Percentiles rank a stretch among this genome's conserved stretches.
Evolutionary conservation across 2,113 vertebrate genomes (phyloP).

Genomic region (Nanorana parkeri): DNA sequence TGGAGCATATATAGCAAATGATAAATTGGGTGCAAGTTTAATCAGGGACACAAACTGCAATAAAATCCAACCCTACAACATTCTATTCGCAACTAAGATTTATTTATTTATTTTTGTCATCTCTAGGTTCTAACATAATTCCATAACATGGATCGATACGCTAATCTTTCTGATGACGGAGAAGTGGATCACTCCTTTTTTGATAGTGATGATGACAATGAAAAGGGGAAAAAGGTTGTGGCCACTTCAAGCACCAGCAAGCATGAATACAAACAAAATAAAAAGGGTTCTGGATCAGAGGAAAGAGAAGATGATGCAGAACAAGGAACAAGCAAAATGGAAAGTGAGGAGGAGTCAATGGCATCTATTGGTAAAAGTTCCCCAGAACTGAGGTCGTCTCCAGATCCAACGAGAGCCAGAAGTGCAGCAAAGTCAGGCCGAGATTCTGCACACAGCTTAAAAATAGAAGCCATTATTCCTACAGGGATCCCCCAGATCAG

Average conservation of each 20-base stretch:
- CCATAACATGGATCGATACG: slow-evolving; percentile 76
- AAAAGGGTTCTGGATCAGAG: slow-evolving; percentile 51
- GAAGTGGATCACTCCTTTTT: slow-evolving; percentile 97
- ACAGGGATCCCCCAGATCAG: slow-evolving; percentile 69
- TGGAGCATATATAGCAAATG: too few relatives aligned
- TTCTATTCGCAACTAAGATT: too few relatives aligned
- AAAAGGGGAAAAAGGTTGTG: slow-evolving; percentile 63
- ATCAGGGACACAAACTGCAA: too few relatives aligned
- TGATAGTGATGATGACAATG: slow-evolving; percentile 86
- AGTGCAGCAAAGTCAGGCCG: slow-evolving; percentile 62
- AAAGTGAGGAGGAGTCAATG: slow-evolving; percentile 54
- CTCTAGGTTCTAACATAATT: too few relatives aligned
- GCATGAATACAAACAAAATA: slow-evolving; percentile 57
- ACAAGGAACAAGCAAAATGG: slow-evolving; percentile 58
- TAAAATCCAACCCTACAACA: too few relatives aligned
- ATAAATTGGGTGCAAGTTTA: too few relatives aligned
- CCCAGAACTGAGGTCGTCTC: slow-evolving; percentile 21
- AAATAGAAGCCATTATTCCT: slow-evolving; percentile 61
- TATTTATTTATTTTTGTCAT: too few relatives aligned
- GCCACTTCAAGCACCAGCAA: slow-evolving; percentile 53
- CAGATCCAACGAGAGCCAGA: slow-evolving; percentile 43
- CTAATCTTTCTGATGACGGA: slow-evolving; percentile 81
- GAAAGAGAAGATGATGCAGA: slow-evolving; percentile 12
- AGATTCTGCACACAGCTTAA: slow-evolving; percentile 56
- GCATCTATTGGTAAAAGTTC: not conserved